Evolutionary conservation across 2,888 invertebrate genomes (phyloP).

Genomic region (Argyresthia albistria): DNA sequence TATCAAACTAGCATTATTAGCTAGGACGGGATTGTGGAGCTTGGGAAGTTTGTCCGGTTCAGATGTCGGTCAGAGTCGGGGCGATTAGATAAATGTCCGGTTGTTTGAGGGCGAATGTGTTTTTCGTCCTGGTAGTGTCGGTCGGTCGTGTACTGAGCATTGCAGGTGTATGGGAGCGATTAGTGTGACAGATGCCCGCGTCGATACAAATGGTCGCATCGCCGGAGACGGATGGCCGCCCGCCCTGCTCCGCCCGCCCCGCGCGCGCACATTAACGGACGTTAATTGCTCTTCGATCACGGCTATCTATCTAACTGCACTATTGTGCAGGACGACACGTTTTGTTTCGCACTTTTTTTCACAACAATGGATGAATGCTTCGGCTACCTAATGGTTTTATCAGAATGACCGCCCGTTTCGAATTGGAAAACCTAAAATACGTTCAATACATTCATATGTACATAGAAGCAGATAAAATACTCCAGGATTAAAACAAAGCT

Average conservation of each 20-base stretch:
- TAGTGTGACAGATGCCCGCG: conserved; percentile 52
- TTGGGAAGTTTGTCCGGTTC: conserved; percentile 12
- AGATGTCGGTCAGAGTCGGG: neutral
- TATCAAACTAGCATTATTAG: conserved; percentile 47
- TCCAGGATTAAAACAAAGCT: conserved; percentile 17
- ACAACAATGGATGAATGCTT: neutral
- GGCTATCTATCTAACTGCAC: neutral
- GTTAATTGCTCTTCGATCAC: conserved; percentile 49
- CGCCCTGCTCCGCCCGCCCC: conserved; percentile 17
- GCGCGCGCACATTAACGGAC: conserved; percentile 32
- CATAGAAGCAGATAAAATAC: conserved; percentile 8
- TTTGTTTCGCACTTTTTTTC: neutral
- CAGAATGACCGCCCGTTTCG: too few species aligned
- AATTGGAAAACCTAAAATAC: neutral
- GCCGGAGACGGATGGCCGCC: conserved; percentile 45
- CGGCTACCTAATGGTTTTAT: too few species aligned
- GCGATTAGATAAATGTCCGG: neutral
- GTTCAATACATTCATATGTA: neutral
- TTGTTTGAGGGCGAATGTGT: neutral
- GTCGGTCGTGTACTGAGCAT: conserved; percentile 7
- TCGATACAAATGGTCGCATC: conserved; percentile 53
- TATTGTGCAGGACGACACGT: neutral
- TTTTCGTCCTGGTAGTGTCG: conserved; percentile 7
- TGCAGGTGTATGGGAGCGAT: conserved; percentile 53
- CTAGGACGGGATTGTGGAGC: conserved; percentile 21